A percentile compares a stretch with the other conserved stretches of the same genome.
Evolutionary conservation across 2,113 vertebrate genomes (phyloP).

Genomic region (Heterotis niloticus): DNA sequence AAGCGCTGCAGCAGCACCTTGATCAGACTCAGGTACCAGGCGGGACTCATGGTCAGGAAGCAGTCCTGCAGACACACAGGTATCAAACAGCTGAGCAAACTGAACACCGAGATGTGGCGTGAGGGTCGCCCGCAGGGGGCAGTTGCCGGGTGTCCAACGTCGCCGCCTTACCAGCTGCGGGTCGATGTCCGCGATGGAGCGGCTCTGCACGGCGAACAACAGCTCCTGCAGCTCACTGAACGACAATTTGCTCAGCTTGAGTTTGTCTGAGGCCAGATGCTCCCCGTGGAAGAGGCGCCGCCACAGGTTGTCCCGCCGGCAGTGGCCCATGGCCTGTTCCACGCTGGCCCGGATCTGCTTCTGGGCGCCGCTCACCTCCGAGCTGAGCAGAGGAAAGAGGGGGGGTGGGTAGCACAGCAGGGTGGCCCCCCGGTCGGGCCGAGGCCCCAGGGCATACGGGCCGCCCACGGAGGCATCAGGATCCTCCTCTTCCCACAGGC

Average conservation of each 20-base stretch:
- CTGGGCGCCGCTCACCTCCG: slow-evolving; percentile 78
- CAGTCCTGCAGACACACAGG: slow-evolving; percentile 71
- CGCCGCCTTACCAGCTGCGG: slow-evolving; percentile 85
- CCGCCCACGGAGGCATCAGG: slow-evolving; percentile 52
- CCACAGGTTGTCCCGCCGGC: slow-evolving; percentile 94
- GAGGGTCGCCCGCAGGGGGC: no score
- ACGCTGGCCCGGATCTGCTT: slow-evolving; percentile 82
- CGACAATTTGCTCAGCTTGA: slow-evolving; percentile 82
- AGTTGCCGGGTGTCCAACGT: no score
- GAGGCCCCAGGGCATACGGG: slow-evolving; percentile 60
- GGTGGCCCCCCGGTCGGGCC: slow-evolving; percentile 46
- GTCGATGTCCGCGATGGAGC: slow-evolving; percentile 87
- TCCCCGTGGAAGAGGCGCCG: slow-evolving; percentile 92
- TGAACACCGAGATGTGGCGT: no score
- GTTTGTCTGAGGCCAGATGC: slow-evolving; percentile 83
- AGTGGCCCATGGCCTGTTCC: slow-evolving; percentile 90
- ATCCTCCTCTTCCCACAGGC: slow-evolving; percentile 68
- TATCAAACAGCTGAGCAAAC: neutral
- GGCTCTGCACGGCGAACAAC: slow-evolving; percentile 83
- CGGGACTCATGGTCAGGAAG: slow-evolving; percentile 78
- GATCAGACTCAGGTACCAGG: slow-evolving; percentile 97
- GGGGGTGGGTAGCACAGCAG: slow-evolving; percentile 72
- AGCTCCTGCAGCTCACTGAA: slow-evolving; percentile 91
- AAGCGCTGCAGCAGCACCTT: slow-evolving; percentile 90
- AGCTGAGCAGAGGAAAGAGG: slow-evolving; percentile 80